Percentiles rank a stretch among this genome's conserved stretches.
phyloP scores from a whole-genome alignment of 2,888 invertebrate genomes.

The Blomia tropicalis region DNA sequence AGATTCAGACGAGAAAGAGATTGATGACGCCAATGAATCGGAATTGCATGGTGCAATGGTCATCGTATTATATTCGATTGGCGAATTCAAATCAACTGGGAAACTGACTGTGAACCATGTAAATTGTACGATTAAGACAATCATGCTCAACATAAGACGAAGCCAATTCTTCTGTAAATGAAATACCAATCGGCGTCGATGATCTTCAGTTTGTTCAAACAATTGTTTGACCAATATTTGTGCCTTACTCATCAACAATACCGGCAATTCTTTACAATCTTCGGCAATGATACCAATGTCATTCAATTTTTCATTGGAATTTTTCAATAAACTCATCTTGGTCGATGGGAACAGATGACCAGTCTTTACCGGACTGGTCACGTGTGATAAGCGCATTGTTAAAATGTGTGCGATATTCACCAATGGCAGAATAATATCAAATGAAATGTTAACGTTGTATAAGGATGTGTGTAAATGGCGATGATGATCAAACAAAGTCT shows the following conservation, averaged over 20 bases:
- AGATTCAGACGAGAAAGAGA: background rate
- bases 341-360: background rate
- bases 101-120: constrained; percentile 3
- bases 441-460: too few species aligned
- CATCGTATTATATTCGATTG: background rate
- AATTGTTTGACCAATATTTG: background rate
- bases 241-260: background rate
- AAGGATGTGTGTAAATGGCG: too few species aligned
- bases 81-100: background rate
- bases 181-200: background rate
- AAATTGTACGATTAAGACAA: constrained; percentile 6
- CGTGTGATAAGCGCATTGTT: background rate
- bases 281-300: background rate
- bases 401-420: too few species aligned
- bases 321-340: constrained; percentile 4
- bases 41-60: background rate
- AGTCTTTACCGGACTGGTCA: background rate
- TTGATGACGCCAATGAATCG: background rate
- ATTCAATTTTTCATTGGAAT: constrained; percentile 1
- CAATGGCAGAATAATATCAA: too few species aligned
- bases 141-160: background rate
- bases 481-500: too few species aligned
- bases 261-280: background rate
- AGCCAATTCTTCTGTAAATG: background rate
- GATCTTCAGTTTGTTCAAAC: background rate